Evolutionary conservation across 2,797 vertebrate genomes (phyloP), one percentile per base, ranked within the genome.

Genomic region (Scolopax bukidnonensis): DNA sequence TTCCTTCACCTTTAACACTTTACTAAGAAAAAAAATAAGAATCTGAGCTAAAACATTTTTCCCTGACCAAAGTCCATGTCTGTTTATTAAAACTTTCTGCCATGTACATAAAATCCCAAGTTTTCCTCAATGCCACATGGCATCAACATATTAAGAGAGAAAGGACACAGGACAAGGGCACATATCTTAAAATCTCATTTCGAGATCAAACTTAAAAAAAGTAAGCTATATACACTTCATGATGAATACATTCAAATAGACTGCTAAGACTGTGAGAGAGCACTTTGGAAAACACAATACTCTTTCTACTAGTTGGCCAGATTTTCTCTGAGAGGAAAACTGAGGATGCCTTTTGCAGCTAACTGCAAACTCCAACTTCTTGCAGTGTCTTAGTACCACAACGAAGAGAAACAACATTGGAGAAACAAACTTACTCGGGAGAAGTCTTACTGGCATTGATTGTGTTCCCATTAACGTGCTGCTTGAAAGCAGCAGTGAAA

Each of bases 391-490:
- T 38, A 48, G 24, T 12, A 65, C 6, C 18, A 59, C 0, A 0
- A 28, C 17, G 16, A 70, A 71, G 27, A 54, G 18, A 67, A 79
- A 67, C 9, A 75, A 28, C 4, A 6, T 1, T 45, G 6, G 11
- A 15, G 30, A n/a, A 51, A 15, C 69, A 54, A 43, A 6, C 19
- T 64, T 41, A 51, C 0, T 0, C 24, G 12, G 23, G 11, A 61
- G 24, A 77, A 63, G 16, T 28, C 23, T 11, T 5, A 12, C 17
- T 6, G 68, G 24, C 27, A 30, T 15, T 30, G 54, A 25, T 7
- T 41, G 8, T 3, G 25, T 5, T 67, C 38, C 36, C 25, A 25
- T 23, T 18, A 21, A 57, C 1, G 11, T 7, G 21, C 18, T 15
- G 15, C 16, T 1, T 69, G 56, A 90, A 90, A 89, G 43, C 30